These are phyloP conservation scores for Eleginops maclovinus DNA, from an alignment of 2,113 vertebrate genomes.

Conservation along the genomic window DNA sequence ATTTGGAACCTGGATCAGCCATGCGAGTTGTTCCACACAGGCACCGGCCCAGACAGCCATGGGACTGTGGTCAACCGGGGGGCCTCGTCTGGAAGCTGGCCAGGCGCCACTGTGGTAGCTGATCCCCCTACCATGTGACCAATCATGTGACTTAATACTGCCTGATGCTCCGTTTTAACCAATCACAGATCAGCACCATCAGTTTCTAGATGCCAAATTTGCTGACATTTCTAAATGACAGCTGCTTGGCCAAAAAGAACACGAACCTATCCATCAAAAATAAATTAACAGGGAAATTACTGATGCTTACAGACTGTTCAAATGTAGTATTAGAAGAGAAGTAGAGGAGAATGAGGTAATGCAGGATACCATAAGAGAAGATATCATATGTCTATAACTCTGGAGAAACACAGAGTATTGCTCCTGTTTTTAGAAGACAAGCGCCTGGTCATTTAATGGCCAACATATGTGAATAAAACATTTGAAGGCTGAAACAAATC, in stretches of 20 bases:
- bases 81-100: constrained; percentile 71
- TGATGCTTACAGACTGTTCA: constrained; percentile 12
- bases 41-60: constrained; percentile 76
- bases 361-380: neutral
- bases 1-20: constrained; percentile 75
- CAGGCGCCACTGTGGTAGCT: constrained; percentile 75
- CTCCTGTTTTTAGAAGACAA: constrained; percentile 35
- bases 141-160: constrained; percentile 61
- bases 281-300: constrained; percentile 36
- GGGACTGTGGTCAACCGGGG: constrained; percentile 80
- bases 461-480: constrained; percentile 52
- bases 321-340: constrained; percentile 3
- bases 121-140: constrained; percentile 66
- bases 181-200: constrained; percentile 15
- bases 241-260: constrained; percentile 32
- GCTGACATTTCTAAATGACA: constrained; percentile 35
- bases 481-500: constrained; percentile 49
- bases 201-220: neutral
- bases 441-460: constrained; percentile 39
- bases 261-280: constrained; percentile 55
- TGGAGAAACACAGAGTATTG: constrained; percentile 15
- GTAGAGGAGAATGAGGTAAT: constrained; percentile 16
- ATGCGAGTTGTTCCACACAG: constrained; percentile 59
- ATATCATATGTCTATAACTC: neutral
- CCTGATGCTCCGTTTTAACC: constrained; percentile 13